These are phyloP conservation scores for Drosophila ficusphila DNA, from an alignment of 1,140 invertebrate species.

Conservation along the genomic window DNA sequence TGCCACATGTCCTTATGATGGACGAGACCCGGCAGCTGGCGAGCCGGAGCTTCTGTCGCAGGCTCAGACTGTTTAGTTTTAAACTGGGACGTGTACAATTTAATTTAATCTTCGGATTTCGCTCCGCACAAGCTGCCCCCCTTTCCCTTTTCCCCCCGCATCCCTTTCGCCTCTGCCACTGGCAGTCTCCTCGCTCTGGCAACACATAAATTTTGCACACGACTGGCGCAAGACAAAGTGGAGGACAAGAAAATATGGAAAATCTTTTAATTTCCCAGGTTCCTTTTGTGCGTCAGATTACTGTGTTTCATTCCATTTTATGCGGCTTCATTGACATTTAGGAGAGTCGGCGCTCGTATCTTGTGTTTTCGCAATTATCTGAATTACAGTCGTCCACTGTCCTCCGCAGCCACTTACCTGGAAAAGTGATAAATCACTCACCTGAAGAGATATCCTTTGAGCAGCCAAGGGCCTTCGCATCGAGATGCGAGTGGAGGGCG, in stretches of 20 bases:
- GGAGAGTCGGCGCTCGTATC: conserved; percentile 18
- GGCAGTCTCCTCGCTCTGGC: conserved; percentile 4
- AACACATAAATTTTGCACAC: conserved; percentile 63
- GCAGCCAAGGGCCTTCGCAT: conserved; percentile 15
- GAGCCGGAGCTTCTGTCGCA: conserved; percentile 15
- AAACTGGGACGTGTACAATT: conserved; percentile 78
- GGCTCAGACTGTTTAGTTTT: conserved; percentile 66
- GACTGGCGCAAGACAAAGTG: conserved; percentile 42
- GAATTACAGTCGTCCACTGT: conserved; percentile 19
- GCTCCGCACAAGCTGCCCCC: conserved; percentile 23
- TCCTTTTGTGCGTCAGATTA: conserved; percentile 29
- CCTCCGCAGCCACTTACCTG: conserved; percentile 18
- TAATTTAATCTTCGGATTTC: conserved; percentile 77
- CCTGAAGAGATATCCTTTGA: conserved; percentile 17
- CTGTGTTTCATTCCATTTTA: conserved; percentile 34
- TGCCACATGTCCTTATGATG: conserved; percentile 48
- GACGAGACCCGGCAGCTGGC: conserved; percentile 58
- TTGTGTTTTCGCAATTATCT: conserved; percentile 38
- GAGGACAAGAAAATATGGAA: conserved; percentile 35
- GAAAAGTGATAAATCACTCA: conserved; percentile 32
- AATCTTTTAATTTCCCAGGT: conserved; percentile 35
- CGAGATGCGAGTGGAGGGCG: conserved; percentile 8
- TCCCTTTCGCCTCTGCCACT: not conserved
- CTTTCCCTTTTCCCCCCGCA: not conserved
- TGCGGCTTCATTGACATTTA: conserved; percentile 21